Conservation (phyloP, 2,797 vertebrate species). For the Tadarida brasiliensis region DNA sequence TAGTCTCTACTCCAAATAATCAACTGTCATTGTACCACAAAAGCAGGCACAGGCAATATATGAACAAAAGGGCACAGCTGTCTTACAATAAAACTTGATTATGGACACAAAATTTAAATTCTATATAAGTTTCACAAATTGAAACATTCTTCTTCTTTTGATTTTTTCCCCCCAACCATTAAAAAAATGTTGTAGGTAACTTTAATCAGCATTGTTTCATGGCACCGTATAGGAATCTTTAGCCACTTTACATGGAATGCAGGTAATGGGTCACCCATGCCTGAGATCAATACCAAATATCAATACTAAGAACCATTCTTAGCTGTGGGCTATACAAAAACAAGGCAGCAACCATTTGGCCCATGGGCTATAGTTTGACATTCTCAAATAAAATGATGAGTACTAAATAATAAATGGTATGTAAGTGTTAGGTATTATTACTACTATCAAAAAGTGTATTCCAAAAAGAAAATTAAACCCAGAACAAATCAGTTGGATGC, state of each 20-base stretch:
- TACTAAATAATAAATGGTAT: background rate
- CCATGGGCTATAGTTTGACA: background rate
- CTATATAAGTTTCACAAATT: background rate
- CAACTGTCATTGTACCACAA: background rate
- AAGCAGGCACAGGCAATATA: background rate
- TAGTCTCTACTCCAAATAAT: background rate
- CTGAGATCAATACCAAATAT: background rate
- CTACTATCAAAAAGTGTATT: background rate
- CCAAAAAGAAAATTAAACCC: background rate
- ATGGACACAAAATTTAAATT: conserved; percentile 29
- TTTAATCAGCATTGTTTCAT: background rate
- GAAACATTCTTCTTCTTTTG: background rate
- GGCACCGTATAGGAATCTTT: background rate
- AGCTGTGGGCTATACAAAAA: background rate
- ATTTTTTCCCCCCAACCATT: background rate
- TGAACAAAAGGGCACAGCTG: background rate
- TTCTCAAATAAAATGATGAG: background rate
- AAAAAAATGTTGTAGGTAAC: background rate
- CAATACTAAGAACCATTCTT: background rate
- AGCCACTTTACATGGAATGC: background rate
- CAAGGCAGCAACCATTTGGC: background rate
- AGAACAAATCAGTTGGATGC: background rate
- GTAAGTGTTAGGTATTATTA: background rate
- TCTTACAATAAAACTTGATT: background rate
- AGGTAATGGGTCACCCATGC: background rate